Evolutionary conservation across 2,797 vertebrate species (phyloP).

Genomic region (Thalassophryne amazonica): DNA sequence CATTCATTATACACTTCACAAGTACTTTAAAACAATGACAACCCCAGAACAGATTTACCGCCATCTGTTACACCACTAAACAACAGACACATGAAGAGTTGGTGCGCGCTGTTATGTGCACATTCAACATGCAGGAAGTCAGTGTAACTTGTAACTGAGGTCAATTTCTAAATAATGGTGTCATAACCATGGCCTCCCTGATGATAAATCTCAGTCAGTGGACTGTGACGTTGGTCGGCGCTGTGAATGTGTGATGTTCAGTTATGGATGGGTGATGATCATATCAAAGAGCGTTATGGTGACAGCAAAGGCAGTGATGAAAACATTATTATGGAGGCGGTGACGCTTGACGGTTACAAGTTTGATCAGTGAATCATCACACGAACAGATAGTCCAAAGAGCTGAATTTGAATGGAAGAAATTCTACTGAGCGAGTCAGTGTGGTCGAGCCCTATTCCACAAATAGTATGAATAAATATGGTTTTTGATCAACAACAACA

Average conservation of each 20-base stretch:
- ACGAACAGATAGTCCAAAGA: not conserved
- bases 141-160: slow-evolving; percentile 30
- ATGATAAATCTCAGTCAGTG: slow-evolving; percentile 53
- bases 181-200: slow-evolving; percentile 29
- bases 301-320: slow-evolving; percentile 14
- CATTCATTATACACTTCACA: not conserved
- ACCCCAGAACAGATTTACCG: slow-evolving; percentile 1
- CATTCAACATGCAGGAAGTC: slow-evolving; percentile 35
- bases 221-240: not conserved
- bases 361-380: slow-evolving; percentile 7
- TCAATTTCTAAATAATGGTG: slow-evolving; percentile 37
- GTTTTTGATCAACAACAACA: not conserved
- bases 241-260: slow-evolving; percentile 18
- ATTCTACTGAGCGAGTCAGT: slow-evolving; percentile 14
- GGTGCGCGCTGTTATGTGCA: slow-evolving; percentile 7
- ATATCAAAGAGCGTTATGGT: slow-evolving; percentile 25
- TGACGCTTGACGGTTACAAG: slow-evolving; percentile 1
- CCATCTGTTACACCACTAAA: slow-evolving; percentile 40
- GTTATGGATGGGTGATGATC: slow-evolving; percentile 30
- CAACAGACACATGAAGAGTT: slow-evolving; percentile 23
- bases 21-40: not conserved
- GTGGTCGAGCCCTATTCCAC: not conserved
- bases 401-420: slow-evolving; percentile 1
- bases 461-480: slow-evolving; percentile 12
- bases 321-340: not conserved